Percentiles rank a stretch among this genome's conserved stretches.
Conservation (phyloP, 30 jellyfish, hydroid and myxozoan genomes). For the Clytia hemisphaerica region DNA sequence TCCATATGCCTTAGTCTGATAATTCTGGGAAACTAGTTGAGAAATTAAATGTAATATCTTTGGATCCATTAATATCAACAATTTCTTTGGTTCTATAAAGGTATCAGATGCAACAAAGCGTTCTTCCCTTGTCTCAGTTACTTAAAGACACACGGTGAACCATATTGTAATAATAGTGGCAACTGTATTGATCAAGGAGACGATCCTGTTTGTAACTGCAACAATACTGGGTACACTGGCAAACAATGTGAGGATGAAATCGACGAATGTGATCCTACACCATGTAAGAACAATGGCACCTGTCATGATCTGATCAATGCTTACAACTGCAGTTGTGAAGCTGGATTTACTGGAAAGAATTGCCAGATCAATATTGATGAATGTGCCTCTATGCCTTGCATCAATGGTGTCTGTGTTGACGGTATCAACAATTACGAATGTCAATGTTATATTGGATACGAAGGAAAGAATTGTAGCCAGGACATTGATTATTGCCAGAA, state of each 20-base stretch:
- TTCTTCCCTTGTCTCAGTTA: not conserved
- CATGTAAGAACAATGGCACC: constrained; percentile 54
- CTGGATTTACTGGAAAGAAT: constrained; percentile 58
- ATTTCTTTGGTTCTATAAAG: no score
- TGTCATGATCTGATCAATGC: constrained; percentile 44
- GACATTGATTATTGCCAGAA: constrained; percentile 63
- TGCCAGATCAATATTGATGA: constrained; percentile 60
- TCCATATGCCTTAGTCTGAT: no score
- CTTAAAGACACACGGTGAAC: not conserved
- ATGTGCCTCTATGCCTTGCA: constrained; percentile 65
- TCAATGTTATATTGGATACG: constrained; percentile 45
- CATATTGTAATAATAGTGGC: constrained; percentile 8
- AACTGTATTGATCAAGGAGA: no score
- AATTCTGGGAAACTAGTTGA: no score
- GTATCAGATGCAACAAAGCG: not conserved
- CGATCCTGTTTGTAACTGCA: not conserved
- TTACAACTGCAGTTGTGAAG: constrained; percentile 55
- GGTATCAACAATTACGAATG: constrained; percentile 45
- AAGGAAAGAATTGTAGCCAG: constrained; percentile 54
- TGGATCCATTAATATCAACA: no score
- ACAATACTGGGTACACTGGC: constrained; percentile 62
- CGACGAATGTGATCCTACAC: constrained; percentile 58
- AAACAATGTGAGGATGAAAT: constrained; percentile 40
- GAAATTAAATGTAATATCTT: no score
- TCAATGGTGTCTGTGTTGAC: constrained; percentile 57